Base-by-base conservation (phyloP, 2,888 invertebrate genomes). In the Cheilosia grossa region DNA sequence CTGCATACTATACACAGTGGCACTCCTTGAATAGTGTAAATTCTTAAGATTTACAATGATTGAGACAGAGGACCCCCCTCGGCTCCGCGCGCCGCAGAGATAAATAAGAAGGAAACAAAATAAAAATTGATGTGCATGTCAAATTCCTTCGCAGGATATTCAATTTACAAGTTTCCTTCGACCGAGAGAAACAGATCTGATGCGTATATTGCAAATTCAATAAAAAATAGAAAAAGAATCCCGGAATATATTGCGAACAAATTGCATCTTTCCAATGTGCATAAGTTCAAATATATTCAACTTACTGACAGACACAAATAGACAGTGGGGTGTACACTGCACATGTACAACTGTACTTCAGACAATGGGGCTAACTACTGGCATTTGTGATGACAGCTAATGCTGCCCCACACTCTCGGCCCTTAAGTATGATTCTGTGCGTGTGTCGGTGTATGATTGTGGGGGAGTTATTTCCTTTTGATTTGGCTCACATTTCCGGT, bases 31-130 rank as follows among this genome's bases (percentile, higher is more conserved):
- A 67, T 21, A 42, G 70, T 21, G 79, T 64, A 64, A 69, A 83
- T 74, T 83, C 80, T 70, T 58, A 80, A 83, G 83, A 83, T 83
- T 83, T 83, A 80, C 83, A 66, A 56, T 59, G 83, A 83, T 80
- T 83, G 83, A 83, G 80, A 83, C 80, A 80, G 73, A 80, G 74
- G 54, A 72, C 51, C 70, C 54, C 21, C 9, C 24, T 24, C 42
- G 13, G 15, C 27, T 49, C n/a, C 1, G n/a, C n/a, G n/a, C n/a
- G 37, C 37, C 58, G 30, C 47, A 30, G 37, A 74, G 51, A 81
- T 70, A 69, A 77, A 81, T 67, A 79, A 63, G 53, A 79, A 67
- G 30, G 74, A 64, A 74, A 67, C 51, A 58, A 40, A 79, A 44
- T 61, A 21, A 58, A 64, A 56, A 44, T 51, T 64, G 66, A 73